phyloP scores from a whole-genome alignment of 23 tunicate genomes.

The Trididemnum nubilum region DNA sequence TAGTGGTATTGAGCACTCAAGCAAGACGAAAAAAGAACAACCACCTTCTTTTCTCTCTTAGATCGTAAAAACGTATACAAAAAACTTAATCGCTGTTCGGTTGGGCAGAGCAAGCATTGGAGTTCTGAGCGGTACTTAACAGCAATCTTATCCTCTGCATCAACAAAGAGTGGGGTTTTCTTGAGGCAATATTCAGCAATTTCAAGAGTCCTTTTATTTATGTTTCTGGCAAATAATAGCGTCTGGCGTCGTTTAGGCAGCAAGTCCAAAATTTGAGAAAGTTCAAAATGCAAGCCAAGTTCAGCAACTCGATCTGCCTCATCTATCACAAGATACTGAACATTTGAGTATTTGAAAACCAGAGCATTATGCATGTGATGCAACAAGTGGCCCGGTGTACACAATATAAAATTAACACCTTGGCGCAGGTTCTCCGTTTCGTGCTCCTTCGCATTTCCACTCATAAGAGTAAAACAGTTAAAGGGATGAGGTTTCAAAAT shows the following conservation, averaged over 20 bases:
- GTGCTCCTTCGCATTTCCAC: constrained; percentile 14
- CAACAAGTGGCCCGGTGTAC: constrained; percentile 52
- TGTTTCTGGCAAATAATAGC: constrained; percentile 13
- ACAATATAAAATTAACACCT: constrained; percentile 42
- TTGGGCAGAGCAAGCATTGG: not conserved
- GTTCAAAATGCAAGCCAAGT: constrained; percentile 36
- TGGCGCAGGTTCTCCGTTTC: constrained; percentile 33
- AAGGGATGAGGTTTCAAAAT: constrained; percentile 26
- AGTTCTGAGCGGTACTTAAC: not conserved
- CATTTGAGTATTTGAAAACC: constrained; percentile 26
- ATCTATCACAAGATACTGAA: constrained; percentile 47
- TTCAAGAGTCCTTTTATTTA: constrained; percentile 10
- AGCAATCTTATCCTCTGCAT: constrained; percentile 1
- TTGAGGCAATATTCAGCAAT: constrained; percentile 31
- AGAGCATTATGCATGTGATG: constrained; percentile 39
- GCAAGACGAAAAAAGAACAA: constrained; percentile 48
- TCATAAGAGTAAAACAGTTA: constrained; percentile 37
- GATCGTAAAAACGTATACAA: constrained; percentile 38
- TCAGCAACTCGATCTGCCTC: constrained; percentile 46
- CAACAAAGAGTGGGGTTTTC: constrained; percentile 30
- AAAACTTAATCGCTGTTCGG: constrained; percentile 33
- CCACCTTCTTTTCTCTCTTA: constrained; percentile 31
- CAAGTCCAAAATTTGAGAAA: constrained; percentile 27
- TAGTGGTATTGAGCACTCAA: constrained; percentile 53
- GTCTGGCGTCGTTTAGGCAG: constrained; percentile 52